Evolutionary conservation across 2,888 invertebrate species (phyloP), one percentile per base, ranked within the genome.

Genomic region (Limnephilus lunatus): DNA sequence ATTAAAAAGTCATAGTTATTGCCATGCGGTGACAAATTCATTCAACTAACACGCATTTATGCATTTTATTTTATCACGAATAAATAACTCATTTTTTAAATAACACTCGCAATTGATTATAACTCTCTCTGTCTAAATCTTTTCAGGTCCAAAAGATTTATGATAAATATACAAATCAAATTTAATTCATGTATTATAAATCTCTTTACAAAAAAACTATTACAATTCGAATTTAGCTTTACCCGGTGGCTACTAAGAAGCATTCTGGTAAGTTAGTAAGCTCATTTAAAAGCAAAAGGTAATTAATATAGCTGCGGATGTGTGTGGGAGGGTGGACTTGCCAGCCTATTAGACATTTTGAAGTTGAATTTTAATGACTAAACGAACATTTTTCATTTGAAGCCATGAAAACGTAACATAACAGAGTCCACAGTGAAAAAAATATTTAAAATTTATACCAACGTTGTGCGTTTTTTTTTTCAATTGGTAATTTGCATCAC

Each of bases 291-390:
- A 30, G 39, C 85, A 86, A 11, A 25, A 48, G 19, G 85, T 86
- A 86, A 86, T 86, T 86, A 86, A 86, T 86, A 86, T 14, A 86
- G 85, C 25, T 39, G 44, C 85, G 85, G 48, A 86, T 86, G 85
- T 86, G 25, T 14, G 85, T 86, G 85, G 85, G 85, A 39, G 85
- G 85, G 35, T 83, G 35, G 83, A 83, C 83, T 39, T 15, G 35
- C 68, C 68, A 68, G 68, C 68, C 68, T 68, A 68, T 25, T 68
- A 68, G 25, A 68, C 25, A 68, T 68, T 68, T 68, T 68, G 25
- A 68, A 68, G 68, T 25, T 25, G 25, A 68, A 25, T n/a, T 68
- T 68, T 68, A 68, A 68, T 68, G 25, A 68, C 68, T n/a, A n/a
- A 68, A 68, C n/a, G 68, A 25, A n/a, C 7, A 68, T 25, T n/a